Conservation (phyloP, 2,888 invertebrate genomes). For the Archips crataeganus region DNA sequence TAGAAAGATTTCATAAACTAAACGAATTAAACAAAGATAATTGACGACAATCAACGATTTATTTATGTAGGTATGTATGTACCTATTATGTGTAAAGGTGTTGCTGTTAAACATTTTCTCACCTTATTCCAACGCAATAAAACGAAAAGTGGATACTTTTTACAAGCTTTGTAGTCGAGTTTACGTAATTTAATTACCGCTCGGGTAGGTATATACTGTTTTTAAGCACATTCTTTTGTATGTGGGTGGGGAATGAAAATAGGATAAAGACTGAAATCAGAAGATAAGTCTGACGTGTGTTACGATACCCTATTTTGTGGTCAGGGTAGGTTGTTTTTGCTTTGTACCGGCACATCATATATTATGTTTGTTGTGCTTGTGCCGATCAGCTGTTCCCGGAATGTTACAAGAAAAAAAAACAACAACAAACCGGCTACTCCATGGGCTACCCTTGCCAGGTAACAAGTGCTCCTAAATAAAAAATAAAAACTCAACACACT, state of each 20-base stretch:
- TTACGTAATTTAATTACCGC: too few relatives aligned
- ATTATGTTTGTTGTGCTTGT: conserved; percentile 71
- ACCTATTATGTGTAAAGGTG: too few relatives aligned
- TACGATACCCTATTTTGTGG: neutral
- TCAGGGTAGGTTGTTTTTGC: neutral
- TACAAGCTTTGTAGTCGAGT: too few relatives aligned
- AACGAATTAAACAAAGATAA: too few relatives aligned
- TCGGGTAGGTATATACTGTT: too few relatives aligned
- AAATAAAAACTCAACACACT: conserved; percentile 30
- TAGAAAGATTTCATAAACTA: too few relatives aligned
- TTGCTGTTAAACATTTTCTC: too few relatives aligned
- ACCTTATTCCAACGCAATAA: too few relatives aligned
- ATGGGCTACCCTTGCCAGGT: conserved; percentile 60
- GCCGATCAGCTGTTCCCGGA: conserved; percentile 76
- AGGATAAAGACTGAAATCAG: neutral
- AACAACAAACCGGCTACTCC: conserved; percentile 65
- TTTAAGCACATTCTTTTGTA: too few relatives aligned
- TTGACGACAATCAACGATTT: too few relatives aligned
- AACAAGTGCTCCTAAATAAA: conserved; percentile 50
- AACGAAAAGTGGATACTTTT: too few relatives aligned
- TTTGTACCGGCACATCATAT: conserved; percentile 58
- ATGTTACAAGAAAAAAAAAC: conserved; percentile 67
- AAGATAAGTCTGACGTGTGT: neutral
- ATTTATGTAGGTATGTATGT: too few relatives aligned
- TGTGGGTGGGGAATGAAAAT: neutral